phyloP scores from a whole-genome alignment of 2,797 vertebrate species.

The Setipinna tenuifilis region DNA sequence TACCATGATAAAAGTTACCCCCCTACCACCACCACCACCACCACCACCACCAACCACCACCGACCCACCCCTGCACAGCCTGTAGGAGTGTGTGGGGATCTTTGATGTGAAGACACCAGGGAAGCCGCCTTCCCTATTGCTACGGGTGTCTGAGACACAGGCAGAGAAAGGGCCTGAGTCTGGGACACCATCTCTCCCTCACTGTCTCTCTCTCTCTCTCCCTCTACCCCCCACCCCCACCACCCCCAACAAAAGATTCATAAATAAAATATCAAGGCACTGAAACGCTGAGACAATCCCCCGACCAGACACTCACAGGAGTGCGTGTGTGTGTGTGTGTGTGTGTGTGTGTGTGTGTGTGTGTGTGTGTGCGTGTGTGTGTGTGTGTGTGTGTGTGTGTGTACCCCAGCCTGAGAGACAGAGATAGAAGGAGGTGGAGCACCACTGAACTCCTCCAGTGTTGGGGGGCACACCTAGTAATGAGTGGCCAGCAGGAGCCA shows the following conservation, averaged over 20 bases:
- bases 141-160: constrained; percentile 60
- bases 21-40: no score
- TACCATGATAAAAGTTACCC: constrained; percentile 67
- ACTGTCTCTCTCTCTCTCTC: not conserved
- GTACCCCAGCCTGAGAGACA: constrained; percentile 40
- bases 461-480: constrained; percentile 65
- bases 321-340: constrained; percentile 32
- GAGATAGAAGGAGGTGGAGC: constrained; percentile 30
- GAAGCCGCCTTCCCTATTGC: constrained; percentile 57
- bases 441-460: constrained; percentile 59
- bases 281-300: constrained; percentile 66
- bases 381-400: constrained; percentile 4
- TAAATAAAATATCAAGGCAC: constrained; percentile 77
- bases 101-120: constrained; percentile 68
- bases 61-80: constrained; percentile 59
- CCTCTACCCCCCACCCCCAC: no score
- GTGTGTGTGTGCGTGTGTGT: not conserved
- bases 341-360: constrained; percentile 23
- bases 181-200: constrained; percentile 26
- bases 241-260: constrained; percentile 61
- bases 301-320: constrained; percentile 46
- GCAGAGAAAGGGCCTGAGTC: constrained; percentile 58
- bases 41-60: not conserved
- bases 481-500: constrained; percentile 63
- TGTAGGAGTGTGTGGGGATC: constrained; percentile 65